These are phyloP conservation scores for Rhingia campestris DNA, from an alignment of 2,888 invertebrate species.

Conservation along the genomic window DNA sequence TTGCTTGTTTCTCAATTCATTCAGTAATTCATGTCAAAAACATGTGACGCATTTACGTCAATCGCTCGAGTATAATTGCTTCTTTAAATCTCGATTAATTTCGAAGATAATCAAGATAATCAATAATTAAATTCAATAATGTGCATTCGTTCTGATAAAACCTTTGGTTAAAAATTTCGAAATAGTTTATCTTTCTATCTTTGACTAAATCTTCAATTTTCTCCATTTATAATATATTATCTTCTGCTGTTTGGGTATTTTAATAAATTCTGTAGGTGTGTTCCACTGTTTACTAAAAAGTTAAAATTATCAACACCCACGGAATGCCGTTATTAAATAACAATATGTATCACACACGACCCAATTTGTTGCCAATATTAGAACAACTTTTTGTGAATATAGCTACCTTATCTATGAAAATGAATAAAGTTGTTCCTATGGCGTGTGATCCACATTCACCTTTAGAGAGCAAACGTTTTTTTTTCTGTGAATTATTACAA, in stretches of 20 bases:
- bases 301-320: neutral
- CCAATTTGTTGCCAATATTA: neutral
- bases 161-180: neutral
- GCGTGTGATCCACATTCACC: too few relatives aligned
- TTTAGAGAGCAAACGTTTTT: neutral
- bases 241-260: too few relatives aligned
- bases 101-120: too few relatives aligned
- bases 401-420: too few relatives aligned
- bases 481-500: neutral
- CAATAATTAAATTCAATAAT: neutral
- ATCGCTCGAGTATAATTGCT: too few relatives aligned
- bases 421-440: too few relatives aligned
- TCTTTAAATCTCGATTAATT: too few relatives aligned
- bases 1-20: too few relatives aligned
- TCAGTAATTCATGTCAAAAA: too few relatives aligned
- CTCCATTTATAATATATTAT: too few relatives aligned
- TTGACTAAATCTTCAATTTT: neutral
- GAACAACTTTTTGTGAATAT: too few relatives aligned
- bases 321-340: neutral
- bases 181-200: neutral
- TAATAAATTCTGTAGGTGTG: conserved; percentile 2
- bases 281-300: neutral
- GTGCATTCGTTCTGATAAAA: neutral
- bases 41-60: too few relatives aligned
- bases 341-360: neutral